Evolutionary conservation across 2,797 vertebrate species (phyloP).

Genomic region (Acipenser ruthenus): DNA sequence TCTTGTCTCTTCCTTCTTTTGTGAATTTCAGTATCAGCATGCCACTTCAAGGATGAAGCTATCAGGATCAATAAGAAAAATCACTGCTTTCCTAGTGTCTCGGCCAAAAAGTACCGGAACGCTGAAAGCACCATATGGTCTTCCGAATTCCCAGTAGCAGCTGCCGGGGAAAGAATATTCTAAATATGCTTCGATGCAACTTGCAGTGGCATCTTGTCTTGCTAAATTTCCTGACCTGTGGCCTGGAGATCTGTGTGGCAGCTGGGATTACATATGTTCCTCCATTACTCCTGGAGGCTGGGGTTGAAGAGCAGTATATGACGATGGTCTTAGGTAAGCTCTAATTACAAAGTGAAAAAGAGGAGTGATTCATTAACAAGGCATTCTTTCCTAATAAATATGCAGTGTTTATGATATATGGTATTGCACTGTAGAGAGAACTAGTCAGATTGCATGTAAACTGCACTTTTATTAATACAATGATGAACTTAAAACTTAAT

Average conservation of each 20-base stretch:
- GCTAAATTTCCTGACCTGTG: slow-evolving; percentile 69
- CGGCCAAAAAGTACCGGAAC: slow-evolving; percentile 24
- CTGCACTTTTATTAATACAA: no score
- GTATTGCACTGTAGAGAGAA: no score
- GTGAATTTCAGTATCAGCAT: slow-evolving; percentile 48
- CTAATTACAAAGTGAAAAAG: slow-evolving; percentile 2
- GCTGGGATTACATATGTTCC: slow-evolving; percentile 71
- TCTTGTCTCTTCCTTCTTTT: neutral
- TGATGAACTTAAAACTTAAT: no score
- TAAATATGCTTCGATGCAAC: slow-evolving; percentile 68
- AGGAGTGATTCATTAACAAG: neutral
- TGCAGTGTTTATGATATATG: no score
- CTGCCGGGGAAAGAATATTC: slow-evolving; percentile 36
- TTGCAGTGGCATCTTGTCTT: slow-evolving; percentile 64
- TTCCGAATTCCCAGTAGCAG: slow-evolving; percentile 32
- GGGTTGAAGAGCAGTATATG: slow-evolving; percentile 69
- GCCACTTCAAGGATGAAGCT: slow-evolving; percentile 53
- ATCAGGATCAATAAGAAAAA: slow-evolving; percentile 35
- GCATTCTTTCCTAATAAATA: no score
- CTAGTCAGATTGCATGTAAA: no score
- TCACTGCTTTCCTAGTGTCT: slow-evolving; percentile 32
- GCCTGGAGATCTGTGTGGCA: slow-evolving; percentile 72
- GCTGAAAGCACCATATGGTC: slow-evolving; percentile 28
- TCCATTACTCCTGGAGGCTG: slow-evolving; percentile 64
- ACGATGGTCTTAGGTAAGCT: slow-evolving; percentile 67